phyloP scores from a whole-genome alignment of 2,113 vertebrate species.

The Gnathonemus longibarbis region DNA sequence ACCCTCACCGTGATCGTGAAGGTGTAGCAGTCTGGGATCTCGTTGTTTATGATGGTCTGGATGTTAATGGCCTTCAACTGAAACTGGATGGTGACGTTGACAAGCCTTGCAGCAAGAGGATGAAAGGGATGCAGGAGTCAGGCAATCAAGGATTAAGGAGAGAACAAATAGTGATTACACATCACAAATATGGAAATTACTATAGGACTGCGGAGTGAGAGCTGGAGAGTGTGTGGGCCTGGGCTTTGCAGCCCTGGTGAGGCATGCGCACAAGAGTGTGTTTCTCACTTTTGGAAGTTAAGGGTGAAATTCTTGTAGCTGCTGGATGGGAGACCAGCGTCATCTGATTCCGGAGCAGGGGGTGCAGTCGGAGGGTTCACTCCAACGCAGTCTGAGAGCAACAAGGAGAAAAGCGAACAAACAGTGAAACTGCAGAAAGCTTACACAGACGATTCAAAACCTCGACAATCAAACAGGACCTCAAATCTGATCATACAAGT shows the following conservation, averaged over 20 bases:
- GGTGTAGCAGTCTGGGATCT: slow-evolving; percentile 93
- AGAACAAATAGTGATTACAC: background rate
- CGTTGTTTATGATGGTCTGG: slow-evolving; percentile 89
- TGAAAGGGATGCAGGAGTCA: background rate
- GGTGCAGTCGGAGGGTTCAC: slow-evolving; percentile 55
- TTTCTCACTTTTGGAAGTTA: slow-evolving; percentile 86
- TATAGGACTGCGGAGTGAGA: background rate
- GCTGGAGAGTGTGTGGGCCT: background rate
- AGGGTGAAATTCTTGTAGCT: slow-evolving; percentile 82
- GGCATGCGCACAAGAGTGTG: background rate
- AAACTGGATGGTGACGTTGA: slow-evolving; percentile 86
- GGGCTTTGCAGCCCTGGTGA: background rate
- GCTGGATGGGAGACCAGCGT: slow-evolving; percentile 3
- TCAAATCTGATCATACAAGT: background rate
- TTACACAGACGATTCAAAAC: background rate
- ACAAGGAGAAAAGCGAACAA: background rate
- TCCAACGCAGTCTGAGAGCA: slow-evolving; percentile 67
- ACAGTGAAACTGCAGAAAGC: background rate
- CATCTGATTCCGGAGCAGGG: slow-evolving; percentile 33
- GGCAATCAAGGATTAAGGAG: background rate
- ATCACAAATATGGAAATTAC: background rate
- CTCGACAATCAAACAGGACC: background rate
- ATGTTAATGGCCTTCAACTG: slow-evolving; percentile 91
- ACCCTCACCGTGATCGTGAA: slow-evolving; percentile 75
- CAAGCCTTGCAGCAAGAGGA: slow-evolving; percentile 56